Evolutionary conservation across 2,797 vertebrate species (phyloP).

Genomic region (Mormyrus hasselquistii): DNA sequence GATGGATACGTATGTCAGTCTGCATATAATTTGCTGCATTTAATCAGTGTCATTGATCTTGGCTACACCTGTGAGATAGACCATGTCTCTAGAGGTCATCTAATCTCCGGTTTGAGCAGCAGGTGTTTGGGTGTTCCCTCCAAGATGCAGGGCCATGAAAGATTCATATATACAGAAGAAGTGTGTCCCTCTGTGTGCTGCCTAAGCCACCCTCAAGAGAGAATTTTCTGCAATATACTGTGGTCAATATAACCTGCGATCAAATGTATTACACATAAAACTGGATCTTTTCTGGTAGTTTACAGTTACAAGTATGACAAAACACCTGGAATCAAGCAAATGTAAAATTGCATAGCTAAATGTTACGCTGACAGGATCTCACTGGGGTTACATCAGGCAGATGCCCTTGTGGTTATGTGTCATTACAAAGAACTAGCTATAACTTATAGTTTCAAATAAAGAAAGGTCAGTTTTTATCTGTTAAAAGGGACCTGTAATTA

Average conservation of each 20-base stretch:
- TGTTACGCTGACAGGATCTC: neutral
- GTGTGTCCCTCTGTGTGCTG: neutral
- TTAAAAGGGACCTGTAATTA: neutral
- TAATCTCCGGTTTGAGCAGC: slow-evolving; percentile 5
- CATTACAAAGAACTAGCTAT: neutral
- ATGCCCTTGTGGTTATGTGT: neutral
- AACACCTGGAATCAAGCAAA: neutral
- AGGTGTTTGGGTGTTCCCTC: neutral
- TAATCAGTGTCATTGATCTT: slow-evolving; percentile 15
- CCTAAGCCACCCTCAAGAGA: neutral
- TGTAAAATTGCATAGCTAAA: neutral
- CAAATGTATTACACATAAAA: neutral
- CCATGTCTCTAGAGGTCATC: neutral
- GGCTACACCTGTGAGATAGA: slow-evolving; percentile 9
- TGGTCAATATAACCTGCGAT: neutral
- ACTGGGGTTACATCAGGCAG: neutral
- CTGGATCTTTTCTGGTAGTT: neutral
- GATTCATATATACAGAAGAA: neutral
- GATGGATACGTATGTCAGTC: neutral
- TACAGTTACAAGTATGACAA: neutral
- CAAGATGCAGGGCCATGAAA: neutral
- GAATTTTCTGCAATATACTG: neutral
- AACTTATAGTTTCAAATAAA: neutral
- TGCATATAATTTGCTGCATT: neutral
- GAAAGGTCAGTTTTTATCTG: neutral